A percentile compares a stretch with the other conserved stretches of the same genome.
Conservation (phyloP, 2,113 vertebrate genomes). For the Tylochromis polylepis region DNA sequence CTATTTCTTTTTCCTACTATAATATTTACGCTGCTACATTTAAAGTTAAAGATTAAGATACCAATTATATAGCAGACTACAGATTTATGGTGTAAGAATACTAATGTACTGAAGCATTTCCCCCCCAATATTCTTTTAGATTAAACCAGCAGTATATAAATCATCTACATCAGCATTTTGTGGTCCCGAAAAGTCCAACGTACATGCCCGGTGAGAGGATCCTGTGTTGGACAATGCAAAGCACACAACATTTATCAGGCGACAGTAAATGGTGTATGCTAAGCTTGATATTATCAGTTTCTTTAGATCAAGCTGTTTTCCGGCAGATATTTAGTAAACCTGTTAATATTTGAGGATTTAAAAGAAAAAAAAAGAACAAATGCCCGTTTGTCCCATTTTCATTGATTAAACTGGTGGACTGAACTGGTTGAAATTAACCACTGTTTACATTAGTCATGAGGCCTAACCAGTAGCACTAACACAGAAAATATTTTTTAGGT, state of each 20-base stretch:
- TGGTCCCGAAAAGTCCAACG: background rate
- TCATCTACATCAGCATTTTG: background rate
- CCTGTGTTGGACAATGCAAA: background rate
- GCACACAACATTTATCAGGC: background rate
- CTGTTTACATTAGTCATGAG: background rate
- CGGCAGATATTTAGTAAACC: background rate
- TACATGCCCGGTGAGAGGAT: background rate
- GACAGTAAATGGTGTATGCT: background rate
- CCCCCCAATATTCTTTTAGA: background rate
- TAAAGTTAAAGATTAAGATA: background rate
- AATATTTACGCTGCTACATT: background rate
- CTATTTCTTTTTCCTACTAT: background rate
- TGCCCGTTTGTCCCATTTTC: background rate
- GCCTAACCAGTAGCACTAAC: background rate
- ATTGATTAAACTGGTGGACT: background rate
- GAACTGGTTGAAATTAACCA: background rate
- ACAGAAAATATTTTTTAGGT: background rate
- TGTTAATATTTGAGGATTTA: background rate
- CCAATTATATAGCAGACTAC: background rate
- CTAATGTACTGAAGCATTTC: background rate
- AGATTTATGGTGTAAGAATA: background rate
- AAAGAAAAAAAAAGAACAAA: background rate
- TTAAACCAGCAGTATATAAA: background rate
- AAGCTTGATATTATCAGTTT: background rate
- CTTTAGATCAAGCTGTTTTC: background rate